Base-by-base conservation (phyloP, 2,113 vertebrate genomes). In the Epinephelus moara region DNA sequence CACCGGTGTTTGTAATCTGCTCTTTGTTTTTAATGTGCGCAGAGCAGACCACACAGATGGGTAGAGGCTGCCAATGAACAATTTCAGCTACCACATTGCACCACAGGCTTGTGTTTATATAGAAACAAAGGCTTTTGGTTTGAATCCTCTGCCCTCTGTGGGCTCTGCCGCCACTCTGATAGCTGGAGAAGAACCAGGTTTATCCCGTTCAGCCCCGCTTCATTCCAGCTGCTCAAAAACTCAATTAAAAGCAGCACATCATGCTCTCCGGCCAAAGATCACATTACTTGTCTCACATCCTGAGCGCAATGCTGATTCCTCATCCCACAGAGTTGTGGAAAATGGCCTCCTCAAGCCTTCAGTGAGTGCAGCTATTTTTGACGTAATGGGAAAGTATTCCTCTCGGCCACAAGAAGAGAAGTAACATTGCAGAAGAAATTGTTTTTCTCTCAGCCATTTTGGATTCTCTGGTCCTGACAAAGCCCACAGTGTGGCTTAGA, bases 381-480 rank as follows among this genome's bases (percentile, higher is more conserved):
- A 87, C 10, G 66, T 89, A 91, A 90, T 82, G 80, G 84, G 83
- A 90, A 89, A 82, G 75, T 82, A 62, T 77, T 85, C 52, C 64
- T 19, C 47, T 82, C 30, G 42, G 75, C 87, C 88, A 57, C 80
- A 80, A 74, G 77, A 88, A 70, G 84, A 83, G 70, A 79, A 88
- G 81, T 78, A 84, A 86, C 33, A 2, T 52, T 47, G 57, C 77
- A 70, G 61, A 70, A 75, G 50, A 68, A 66, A 69, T 40, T 67
- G 45, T 75, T 89, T 85, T 80, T 70, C 84, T 78, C 60, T 50
- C 45, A 40, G 55, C 63, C 47, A n/a, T 70, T 73, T 71, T 86
- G 78, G 83, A 87, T 89, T 90, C 76, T 84, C 72, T 81, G 79
- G 76, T 73, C 56, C 56, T 76, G 88, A 88, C 71, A 62, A 85